Evolutionary conservation across 2,888 invertebrate genomes (phyloP), one percentile per base, ranked within the genome.

Genomic region (Drosophila parthenogenetica): DNA sequence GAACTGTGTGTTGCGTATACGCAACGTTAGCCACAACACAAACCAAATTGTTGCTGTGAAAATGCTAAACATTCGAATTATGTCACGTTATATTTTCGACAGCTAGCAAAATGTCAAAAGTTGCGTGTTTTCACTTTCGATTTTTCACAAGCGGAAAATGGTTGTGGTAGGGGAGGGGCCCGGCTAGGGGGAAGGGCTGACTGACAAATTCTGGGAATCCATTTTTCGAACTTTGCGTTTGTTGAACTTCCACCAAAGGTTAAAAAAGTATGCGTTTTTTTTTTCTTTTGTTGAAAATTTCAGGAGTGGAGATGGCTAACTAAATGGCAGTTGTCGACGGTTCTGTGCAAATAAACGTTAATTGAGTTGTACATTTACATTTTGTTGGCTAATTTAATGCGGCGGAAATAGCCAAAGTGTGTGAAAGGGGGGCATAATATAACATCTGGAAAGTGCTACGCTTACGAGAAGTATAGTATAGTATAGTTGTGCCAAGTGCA

Each of bases 111-210:
- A 85, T 81, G 87, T 77, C 85, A 86, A 81, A 84, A 57, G 84
- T 87, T 76, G 84, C 89, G 89, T 84, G 84, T 77, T 74, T 76
- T 66, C 61, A 69, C 70, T 81, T 84, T 84, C 81, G 78, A 69
- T 86, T 77, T 69, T 66, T 17, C 59, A 22, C 42, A 22, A 53
- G 45, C 51, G 39, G 46, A 46, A 16, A 29, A 22, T 22, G 2
- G 22, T 22, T 22, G 22, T 8, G 29, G 29, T 25, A 25, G 29
- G 29, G 29, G 29, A 29, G 29, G 29, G 0, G 8, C 8, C 8
- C 8, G 2, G 29, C 17, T 11, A 14, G 40, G 55, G 14, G 46
- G n/a, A 2, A n/a, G 32, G 19, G 16, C n/a, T n/a, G 16, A 32
- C n/a, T 2, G 17, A 16, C 39, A 22, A 60, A 46, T 69, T 69